Evolutionary conservation across 2,797 vertebrate genomes (phyloP), one percentile per base, ranked within the genome.

Genomic region (Rhinatrema bivittatum): DNA sequence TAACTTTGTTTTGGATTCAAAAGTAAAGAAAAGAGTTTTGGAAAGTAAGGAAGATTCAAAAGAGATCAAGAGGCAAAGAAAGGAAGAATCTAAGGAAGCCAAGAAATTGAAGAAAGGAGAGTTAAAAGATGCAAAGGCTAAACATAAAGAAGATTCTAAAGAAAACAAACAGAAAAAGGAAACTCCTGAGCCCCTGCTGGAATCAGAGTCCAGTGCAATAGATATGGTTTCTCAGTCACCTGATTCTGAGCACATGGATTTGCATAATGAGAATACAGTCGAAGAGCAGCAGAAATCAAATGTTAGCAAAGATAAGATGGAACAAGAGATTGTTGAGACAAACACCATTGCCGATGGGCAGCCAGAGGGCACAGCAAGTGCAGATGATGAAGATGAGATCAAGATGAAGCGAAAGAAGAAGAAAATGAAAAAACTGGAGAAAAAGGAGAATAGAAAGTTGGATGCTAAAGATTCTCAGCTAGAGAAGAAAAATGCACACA

Each of bases 51-150:
- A 92, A 13, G 89, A 91, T 14, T 67, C 78, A 12, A 86, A 86
- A 39, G 82, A 82, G 13, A 42, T 57, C 10, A 97, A 97, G 74
- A 94, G 90, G 50, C 80, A 84, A 58, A 91, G 68, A 61, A 96
- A 90, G 49, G 90, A 93, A 21, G 74, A 82, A 28, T 7, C 24
- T 45, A 87, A 72, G 70, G 83, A 85, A 39, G 32, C 19, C 3
- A 83, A 65, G 53, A 83, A 78, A 65, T 14, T 41, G 33, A 81
- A 72, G 42, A 80, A 70, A 27, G 66, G 50, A 39, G 82, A 74
- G 25, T 13, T 34, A 43, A 73, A 55, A 62, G 90, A 87, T 36
- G 18, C 50, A 35, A 94, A 84, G 66, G 46, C 29, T 29, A 87
- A 77, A 64, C 46, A 47, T 60, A 92, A 77, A 60, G 88, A 88